Evolutionary conservation across 2,113 vertebrate species (phyloP).

Genomic region (Herpailurus yagouaroundi): DNA sequence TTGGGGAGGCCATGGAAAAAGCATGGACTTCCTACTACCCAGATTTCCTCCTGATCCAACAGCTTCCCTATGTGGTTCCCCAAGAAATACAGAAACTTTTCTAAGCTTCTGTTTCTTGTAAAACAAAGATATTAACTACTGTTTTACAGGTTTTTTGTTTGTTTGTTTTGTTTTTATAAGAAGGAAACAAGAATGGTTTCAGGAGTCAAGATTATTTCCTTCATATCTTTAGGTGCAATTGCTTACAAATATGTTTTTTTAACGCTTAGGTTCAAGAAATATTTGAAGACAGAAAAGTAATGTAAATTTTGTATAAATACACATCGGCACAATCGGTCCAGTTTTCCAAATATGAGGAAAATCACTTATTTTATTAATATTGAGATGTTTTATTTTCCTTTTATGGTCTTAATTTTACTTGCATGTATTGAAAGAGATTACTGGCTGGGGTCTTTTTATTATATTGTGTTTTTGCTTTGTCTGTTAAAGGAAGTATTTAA

Average conservation of each 20-base stretch:
- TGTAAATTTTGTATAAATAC: neutral
- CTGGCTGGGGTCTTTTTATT: neutral
- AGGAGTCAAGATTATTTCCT: neutral
- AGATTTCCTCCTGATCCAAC: neutral
- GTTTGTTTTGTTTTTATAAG: neutral
- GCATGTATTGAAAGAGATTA: neutral
- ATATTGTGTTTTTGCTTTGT: neutral
- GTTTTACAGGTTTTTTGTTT: neutral
- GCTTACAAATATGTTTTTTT: neutral
- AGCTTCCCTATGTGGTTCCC: neutral
- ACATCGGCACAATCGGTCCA: neutral
- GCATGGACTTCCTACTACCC: neutral
- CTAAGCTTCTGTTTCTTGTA: neutral
- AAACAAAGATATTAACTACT: neutral
- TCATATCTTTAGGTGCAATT: neutral
- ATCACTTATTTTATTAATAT: neutral
- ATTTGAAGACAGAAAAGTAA: neutral
- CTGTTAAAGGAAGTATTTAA: neutral
- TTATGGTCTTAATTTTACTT: neutral
- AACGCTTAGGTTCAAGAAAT: neutral
- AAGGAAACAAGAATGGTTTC: neutral
- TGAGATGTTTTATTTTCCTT: neutral
- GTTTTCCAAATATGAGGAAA: neutral
- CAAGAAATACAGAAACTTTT: neutral
- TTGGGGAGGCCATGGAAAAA: neutral